These are phyloP conservation scores for Tamandua tetradactyla DNA, from an alignment of 2,797 vertebrate species.

Conservation along the genomic window DNA sequence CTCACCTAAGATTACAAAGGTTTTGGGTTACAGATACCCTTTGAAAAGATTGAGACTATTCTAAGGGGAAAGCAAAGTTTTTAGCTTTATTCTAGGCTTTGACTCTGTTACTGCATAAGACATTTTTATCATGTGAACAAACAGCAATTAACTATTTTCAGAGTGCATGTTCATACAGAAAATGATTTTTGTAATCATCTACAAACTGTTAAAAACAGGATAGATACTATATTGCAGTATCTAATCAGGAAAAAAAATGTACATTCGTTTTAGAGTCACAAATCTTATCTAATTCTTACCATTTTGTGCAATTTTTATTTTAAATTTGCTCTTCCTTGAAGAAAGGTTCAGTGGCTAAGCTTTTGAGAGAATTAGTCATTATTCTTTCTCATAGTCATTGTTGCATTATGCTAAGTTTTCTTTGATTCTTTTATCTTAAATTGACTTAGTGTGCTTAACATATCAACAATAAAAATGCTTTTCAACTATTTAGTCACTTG, in stretches of 20 bases:
- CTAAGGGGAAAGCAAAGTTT: not conserved
- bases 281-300: not conserved
- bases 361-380: not conserved
- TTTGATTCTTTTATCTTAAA: not conserved
- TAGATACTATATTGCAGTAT: not conserved
- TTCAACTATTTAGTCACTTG: not conserved
- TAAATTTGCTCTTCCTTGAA: not conserved
- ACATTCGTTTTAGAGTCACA: not conserved
- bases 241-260: not conserved
- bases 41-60: not conserved
- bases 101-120: not conserved
- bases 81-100: not conserved
- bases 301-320: conserved; percentile 13
- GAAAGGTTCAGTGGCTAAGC: not conserved
- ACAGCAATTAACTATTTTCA: not conserved
- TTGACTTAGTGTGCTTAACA: not conserved
- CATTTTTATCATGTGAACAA: not conserved
- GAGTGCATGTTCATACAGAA: not conserved
- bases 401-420: not conserved
- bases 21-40: not conserved
- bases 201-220: not conserved
- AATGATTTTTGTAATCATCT: not conserved
- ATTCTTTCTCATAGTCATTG: not conserved
- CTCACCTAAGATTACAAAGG: not conserved
- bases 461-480: not conserved